Percentiles rank a stretch among this genome's conserved stretches.
Conservation (phyloP, 1,140 invertebrate species). For the Bombyx mandarina region DNA sequence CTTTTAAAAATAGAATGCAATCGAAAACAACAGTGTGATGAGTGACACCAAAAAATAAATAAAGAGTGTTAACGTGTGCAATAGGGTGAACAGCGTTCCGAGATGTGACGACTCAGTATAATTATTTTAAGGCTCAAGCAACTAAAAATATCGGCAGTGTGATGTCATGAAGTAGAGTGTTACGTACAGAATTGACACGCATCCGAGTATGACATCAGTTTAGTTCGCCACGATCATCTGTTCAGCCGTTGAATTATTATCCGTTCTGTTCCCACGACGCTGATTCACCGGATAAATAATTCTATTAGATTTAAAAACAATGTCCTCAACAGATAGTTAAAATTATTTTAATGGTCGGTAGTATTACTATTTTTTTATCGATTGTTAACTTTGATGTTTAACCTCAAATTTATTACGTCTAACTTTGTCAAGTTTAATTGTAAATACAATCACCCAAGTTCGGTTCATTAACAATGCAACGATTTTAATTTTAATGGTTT, state of each 20-base stretch:
- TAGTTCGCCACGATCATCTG: slow-evolving; percentile 37
- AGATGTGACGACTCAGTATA: slow-evolving; percentile 31
- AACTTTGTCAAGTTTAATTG: no score
- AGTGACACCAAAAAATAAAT: not conserved
- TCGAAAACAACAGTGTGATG: not conserved
- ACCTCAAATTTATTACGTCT: no score
- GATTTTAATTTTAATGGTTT: no score
- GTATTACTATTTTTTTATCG: not conserved
- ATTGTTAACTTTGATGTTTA: no score
- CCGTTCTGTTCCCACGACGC: slow-evolving; percentile 22
- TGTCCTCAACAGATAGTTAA: slow-evolving; percentile 10
- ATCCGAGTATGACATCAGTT: slow-evolving; percentile 58
- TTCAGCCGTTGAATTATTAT: slow-evolving; percentile 41
- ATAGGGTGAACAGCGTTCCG: slow-evolving; percentile 23
- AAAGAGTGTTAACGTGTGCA: slow-evolving; percentile 20
- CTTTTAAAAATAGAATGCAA: not conserved
- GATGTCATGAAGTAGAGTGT: slow-evolving; percentile 55
- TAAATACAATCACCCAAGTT: no score
- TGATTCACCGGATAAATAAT: slow-evolving; percentile 15
- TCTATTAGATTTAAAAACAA: slow-evolving; percentile 1
- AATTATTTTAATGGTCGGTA: slow-evolving; percentile 4
- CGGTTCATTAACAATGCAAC: no score
- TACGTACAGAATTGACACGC: slow-evolving; percentile 46
- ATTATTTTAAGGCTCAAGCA: slow-evolving; percentile 49
- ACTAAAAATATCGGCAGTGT: slow-evolving; percentile 56